Base-by-base conservation (phyloP, 1,140 invertebrate genomes). In the Aleiodes sp. region DNA sequence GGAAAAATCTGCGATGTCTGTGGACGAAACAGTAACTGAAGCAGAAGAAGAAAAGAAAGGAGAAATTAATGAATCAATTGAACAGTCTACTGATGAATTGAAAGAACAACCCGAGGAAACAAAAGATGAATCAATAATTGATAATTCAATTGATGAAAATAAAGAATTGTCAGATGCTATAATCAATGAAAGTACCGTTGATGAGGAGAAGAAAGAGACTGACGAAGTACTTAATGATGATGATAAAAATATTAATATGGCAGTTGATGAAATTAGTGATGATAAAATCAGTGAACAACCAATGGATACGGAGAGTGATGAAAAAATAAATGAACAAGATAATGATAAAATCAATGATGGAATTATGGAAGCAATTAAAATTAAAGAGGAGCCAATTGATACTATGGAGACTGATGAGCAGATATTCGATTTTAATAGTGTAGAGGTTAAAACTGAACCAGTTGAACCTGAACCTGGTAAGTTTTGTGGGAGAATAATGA, bases 361-460 rank as follows among this genome's bases (percentile, higher is more conserved):
- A 9, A 33, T 4, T 33, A 1, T 26, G 16, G 88, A 88, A 64
- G 88, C 90, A 74, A 87, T 90, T 19, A 88, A 90, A 63, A 84
- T 90, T 33, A 90, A 90, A 72, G 75, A 85, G 4, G 82, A 86
- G 65, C 83, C 83, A n/a, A 74, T 76, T 14, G 84, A 85, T 6
- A 76, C 72, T 12, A 71, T 70, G 59, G 82, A 82, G 76, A 70
- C 21, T 62, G 56, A 39, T 10, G 59, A 63, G 7, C 39, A 8
- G n/a, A 24, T 12, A 63, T 76, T 78, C 6, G 78, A 78, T 65
- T 82, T 80, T 14, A 73, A 56, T 9, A 78, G 85, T 14, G 76
- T 90, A 12, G 87, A 87, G 76, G 80, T 90, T 56, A 90, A 90
- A 74, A 83, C 86, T 75, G 90, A 91, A 76, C 89, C 89, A 19